Percentiles rank a stretch among this genome's conserved stretches.
phyloP scores from a whole-genome alignment of 2,113 vertebrate species.

The Siniperca knerii region DNA sequence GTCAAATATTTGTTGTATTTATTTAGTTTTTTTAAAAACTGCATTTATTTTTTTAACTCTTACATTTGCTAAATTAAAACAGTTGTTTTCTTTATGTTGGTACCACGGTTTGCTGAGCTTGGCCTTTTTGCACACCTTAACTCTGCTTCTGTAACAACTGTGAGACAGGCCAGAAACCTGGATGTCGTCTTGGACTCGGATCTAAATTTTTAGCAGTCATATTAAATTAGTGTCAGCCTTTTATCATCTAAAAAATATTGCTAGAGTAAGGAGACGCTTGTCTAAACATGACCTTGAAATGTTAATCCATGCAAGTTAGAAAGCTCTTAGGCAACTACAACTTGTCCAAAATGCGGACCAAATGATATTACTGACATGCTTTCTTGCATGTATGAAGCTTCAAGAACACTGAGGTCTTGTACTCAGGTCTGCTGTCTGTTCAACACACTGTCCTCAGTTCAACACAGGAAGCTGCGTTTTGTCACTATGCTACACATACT shows the following conservation, averaged over 20 bases:
- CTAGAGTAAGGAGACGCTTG: background rate
- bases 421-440: background rate
- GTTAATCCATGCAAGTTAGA: constrained; percentile 4
- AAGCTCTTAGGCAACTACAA: constrained; percentile 6
- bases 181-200: constrained; percentile 12
- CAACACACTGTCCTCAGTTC: too few relatives aligned
- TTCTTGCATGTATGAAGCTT: background rate
- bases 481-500: too few relatives aligned
- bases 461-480: background rate
- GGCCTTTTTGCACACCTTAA: background rate
- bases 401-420: background rate
- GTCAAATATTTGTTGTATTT: background rate
- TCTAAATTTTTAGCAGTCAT: background rate
- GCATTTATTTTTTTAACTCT: background rate
- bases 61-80: background rate
- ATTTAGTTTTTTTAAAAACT: background rate
- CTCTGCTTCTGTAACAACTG: background rate
- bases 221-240: background rate
- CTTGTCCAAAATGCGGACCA: background rate
- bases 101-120: background rate
- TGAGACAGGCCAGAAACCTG: background rate
- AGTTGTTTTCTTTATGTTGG: background rate
- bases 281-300: constrained; percentile 21
- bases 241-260: background rate
- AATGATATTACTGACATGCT: background rate